A percentile compares a stretch with the other conserved stretches of the same genome.
Conservation (phyloP, 1,140 invertebrate species). For the Heliconius hermathena region DNA sequence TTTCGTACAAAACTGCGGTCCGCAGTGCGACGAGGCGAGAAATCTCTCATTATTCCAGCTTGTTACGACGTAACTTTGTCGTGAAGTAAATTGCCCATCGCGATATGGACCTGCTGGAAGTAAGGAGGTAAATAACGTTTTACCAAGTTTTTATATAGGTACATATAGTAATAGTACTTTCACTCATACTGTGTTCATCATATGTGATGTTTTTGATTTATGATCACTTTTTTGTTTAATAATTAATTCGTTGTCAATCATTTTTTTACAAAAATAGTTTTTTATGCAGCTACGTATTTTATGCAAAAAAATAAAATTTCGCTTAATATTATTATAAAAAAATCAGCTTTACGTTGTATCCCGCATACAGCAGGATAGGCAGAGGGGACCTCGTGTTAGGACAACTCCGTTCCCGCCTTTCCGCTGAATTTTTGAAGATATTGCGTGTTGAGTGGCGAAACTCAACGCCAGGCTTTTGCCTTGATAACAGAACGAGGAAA, state of each 20-base stretch:
- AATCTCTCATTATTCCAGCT: slow-evolving; percentile 23
- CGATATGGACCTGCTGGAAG: slow-evolving; percentile 11
- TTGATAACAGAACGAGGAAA: no score
- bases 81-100: slow-evolving; percentile 23
- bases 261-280: background rate
- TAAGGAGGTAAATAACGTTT: slow-evolving; percentile 5
- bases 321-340: no score
- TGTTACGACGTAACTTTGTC: slow-evolving; percentile 24
- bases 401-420: no score
- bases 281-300: background rate
- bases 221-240: background rate
- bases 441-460: no score
- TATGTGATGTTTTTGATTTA: background rate
- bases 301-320: no score
- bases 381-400: no score
- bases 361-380: no score
- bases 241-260: background rate
- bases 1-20: slow-evolving; percentile 12
- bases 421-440: no score
- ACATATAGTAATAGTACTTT: background rate
- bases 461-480: no score
- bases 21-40: slow-evolving; percentile 22
- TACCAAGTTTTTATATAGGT: background rate
- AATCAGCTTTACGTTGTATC: no score
- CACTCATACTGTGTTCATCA: background rate